These are phyloP conservation scores for Rhyzopertha dominica DNA, from an alignment of 1,140 invertebrate species.

Conservation along the genomic window DNA sequence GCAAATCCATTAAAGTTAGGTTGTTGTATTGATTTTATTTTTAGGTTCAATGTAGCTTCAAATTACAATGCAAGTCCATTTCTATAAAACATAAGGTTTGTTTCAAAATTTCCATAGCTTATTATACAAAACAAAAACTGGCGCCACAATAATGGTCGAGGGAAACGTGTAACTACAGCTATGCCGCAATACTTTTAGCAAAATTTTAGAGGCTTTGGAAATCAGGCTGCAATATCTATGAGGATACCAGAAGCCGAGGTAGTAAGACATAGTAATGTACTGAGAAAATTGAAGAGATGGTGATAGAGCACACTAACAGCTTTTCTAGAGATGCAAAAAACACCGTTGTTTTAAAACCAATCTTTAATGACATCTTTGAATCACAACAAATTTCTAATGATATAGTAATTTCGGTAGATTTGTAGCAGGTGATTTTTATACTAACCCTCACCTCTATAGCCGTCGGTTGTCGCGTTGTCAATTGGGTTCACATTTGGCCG, in stretches of 20 bases:
- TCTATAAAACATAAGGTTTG: conserved; percentile 3
- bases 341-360: no score
- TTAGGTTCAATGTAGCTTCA: conserved; percentile 2
- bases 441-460: conserved; percentile 5
- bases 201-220: no score
- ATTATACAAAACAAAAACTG: neutral
- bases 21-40: conserved; percentile 5
- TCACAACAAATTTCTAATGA: conserved; percentile 9
- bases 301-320: no score
- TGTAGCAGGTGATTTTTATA: conserved; percentile 7
- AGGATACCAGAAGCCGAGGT: no score
- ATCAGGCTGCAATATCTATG: no score
- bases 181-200: no score
- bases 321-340: no score
- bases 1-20: conserved; percentile 4
- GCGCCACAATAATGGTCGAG: no score
- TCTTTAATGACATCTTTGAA: conserved; percentile 4
- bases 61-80: conserved; percentile 8
- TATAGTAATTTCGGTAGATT: conserved; percentile 9
- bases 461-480: neutral
- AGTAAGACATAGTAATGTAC: no score
- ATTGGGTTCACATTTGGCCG: no score
- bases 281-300: no score
- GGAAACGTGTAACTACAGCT: no score
- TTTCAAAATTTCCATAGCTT: conserved; percentile 6